Percentiles rank a stretch among this genome's conserved stretches.
These are phyloP conservation scores for Phaenicophaeus curvirostris DNA, from an alignment of 2,797 vertebrate species.

Conservation along the genomic window DNA sequence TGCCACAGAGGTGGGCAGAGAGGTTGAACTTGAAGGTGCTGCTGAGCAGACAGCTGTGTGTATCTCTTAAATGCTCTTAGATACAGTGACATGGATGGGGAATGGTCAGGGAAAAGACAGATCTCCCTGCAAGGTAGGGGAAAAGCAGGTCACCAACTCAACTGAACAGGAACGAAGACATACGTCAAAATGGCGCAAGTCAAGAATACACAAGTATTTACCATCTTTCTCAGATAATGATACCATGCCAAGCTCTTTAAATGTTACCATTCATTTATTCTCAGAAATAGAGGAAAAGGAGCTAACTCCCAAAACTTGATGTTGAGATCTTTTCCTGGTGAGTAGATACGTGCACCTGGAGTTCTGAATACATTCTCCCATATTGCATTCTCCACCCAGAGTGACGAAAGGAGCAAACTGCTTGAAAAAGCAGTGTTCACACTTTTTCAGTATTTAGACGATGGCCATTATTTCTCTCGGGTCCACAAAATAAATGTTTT, in stretches of 20 bases:
- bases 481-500: not conserved
- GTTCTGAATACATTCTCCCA: not conserved
- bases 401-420: not conserved
- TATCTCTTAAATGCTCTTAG: not conserved
- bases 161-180: not conserved
- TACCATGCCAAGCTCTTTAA: not conserved
- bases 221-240: not conserved
- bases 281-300: not conserved
- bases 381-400: not conserved
- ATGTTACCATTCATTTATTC: not conserved
- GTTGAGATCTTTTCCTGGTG: not conserved
- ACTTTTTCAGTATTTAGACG: not conserved
- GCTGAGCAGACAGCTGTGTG: not conserved
- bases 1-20: not conserved
- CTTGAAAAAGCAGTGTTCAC: not conserved
- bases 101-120: not conserved
- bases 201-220: not conserved
- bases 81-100: fast-evolving
- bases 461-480: not conserved
- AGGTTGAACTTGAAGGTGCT: not conserved
- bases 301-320: too few species aligned
- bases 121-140: not conserved
- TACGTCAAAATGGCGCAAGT: not conserved
- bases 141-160: not conserved
- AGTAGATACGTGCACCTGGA: not conserved